Base-by-base conservation (phyloP, 2,888 invertebrate species). In the Chymomyza fuscimana region DNA sequence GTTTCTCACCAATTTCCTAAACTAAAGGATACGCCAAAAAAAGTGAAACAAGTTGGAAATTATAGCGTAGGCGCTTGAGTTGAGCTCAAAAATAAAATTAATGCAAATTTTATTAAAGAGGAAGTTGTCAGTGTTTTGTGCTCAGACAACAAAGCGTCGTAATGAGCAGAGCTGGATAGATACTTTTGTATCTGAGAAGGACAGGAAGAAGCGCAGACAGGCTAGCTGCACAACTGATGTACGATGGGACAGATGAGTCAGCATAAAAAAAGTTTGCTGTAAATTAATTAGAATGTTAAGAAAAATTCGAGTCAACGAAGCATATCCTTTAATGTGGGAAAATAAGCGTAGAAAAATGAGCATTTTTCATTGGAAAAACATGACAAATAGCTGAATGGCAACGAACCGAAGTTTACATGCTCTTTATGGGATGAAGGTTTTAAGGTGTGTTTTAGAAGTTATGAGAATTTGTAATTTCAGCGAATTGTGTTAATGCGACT, bases 141-240 rank as follows among this genome's bases (percentile, higher is more conserved):
- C 74, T 65, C 63, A 69, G 70, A 76, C 66, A 67, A 61, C 61
- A 46, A 72, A 46, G 40, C 40, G 12, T 46, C 40, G 40, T 46
- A 46, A 46, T 46, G 40, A 46, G 40, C 40, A 12, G 25, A 54
- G 29, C 22, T 46, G 65, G 40, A 65, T 36, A 46, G n/a, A 36
- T 9, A 60, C 15, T 50, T 32, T 46, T 46, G 40, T 46, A 46
- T 46, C 40, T 46, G 2, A 12, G 40, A 46, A 12, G 12, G 64
- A 74, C 86, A 87, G 86, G 82, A 83, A 87, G 81, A 72, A 65
- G 70, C 71, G 65, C 66, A 76, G 79, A 82, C 78, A 82, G 72
- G 19, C 74, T 19, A 70, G 69, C 69, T 73, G 73, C 54, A 56
- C 74, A 69, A 32, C 66, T 46, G 40, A 46, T 46, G 40, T 12